phyloP scores from a whole-genome alignment of 2,113 vertebrate genomes.

The Rhinolophus ferrumequinum region DNA sequence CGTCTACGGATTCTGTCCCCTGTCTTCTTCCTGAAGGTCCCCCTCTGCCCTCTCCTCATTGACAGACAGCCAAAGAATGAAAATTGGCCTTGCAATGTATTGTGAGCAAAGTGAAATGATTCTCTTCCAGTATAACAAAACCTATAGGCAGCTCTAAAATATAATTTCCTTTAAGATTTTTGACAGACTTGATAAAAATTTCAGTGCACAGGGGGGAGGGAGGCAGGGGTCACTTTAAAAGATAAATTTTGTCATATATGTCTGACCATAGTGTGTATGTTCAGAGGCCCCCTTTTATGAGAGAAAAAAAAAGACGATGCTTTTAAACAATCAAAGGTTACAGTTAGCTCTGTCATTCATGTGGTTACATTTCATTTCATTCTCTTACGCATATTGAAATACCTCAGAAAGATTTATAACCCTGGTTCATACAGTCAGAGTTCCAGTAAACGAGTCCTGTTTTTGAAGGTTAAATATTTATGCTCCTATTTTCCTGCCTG shows the following conservation, averaged over 20 bases:
- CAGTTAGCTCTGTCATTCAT: conserved; percentile 81
- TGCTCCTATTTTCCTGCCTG: conserved; percentile 78
- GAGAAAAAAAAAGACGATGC: conserved; percentile 75
- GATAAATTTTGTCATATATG: conserved; percentile 64
- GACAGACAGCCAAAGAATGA: conserved; percentile 31
- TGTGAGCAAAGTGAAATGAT: conserved; percentile 72
- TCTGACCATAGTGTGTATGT: conserved; percentile 51
- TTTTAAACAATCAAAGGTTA: conserved; percentile 86
- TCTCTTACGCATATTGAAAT: conserved; percentile 83
- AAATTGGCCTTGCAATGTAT: conserved; percentile 34
- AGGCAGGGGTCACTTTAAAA: conserved; percentile 40
- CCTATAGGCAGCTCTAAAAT: conserved; percentile 78
- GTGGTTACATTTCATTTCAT: conserved; percentile 69
- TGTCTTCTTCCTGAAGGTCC: neutral
- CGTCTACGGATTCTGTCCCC: neutral
- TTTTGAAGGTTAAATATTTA: conserved; percentile 88
- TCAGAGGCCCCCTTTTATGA: conserved; percentile 54
- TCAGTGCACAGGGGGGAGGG: conserved; percentile 26
- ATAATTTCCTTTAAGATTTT: conserved; percentile 77
- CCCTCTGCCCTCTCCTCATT: neutral
- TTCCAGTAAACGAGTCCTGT: conserved; percentile 84
- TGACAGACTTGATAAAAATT: conserved; percentile 82
- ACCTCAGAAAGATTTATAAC: conserved; percentile 83
- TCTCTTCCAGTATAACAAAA: conserved; percentile 71
- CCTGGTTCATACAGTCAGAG: conserved; percentile 80